Conservation (phyloP, 2,797 vertebrate genomes). For the Discoglossus pictus region DNA sequence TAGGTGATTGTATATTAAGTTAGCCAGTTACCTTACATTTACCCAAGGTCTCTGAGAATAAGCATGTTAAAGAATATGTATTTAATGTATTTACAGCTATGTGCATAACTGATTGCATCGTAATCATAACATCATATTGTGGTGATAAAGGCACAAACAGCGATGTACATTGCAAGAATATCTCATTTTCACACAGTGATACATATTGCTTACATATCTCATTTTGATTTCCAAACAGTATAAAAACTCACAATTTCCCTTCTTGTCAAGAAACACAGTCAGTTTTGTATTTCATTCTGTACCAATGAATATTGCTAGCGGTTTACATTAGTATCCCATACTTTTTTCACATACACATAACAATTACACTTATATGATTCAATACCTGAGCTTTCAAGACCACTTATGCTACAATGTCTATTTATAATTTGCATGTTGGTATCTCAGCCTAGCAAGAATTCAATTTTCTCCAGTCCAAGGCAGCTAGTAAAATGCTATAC, state of each 20-base stretch:
- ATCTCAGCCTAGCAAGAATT: slow-evolving; percentile 42
- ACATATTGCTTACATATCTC: no score
- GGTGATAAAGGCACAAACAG: no score
- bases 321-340: slow-evolving; percentile 4
- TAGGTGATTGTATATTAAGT: no score
- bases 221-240: slow-evolving; percentile 5
- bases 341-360: slow-evolving; percentile 14
- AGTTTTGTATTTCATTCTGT: background rate
- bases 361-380: slow-evolving; percentile 32
- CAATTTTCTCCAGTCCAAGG: slow-evolving; percentile 38
- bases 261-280: background rate
- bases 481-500: slow-evolving; percentile 41
- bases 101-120: no score
- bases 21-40: no score
- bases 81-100: no score
- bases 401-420: slow-evolving; percentile 40
- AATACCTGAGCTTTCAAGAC: slow-evolving; percentile 25
- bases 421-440: slow-evolving; percentile 40
- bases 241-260: background rate
- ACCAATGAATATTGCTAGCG: slow-evolving; percentile 16
- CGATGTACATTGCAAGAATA: no score
- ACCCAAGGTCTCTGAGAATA: no score
- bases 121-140: no score
- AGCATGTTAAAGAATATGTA: no score
- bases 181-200: no score